These are phyloP conservation scores for Zaprionus africanus DNA, from an alignment of 1,140 invertebrate genomes.

Conservation along the genomic window DNA sequence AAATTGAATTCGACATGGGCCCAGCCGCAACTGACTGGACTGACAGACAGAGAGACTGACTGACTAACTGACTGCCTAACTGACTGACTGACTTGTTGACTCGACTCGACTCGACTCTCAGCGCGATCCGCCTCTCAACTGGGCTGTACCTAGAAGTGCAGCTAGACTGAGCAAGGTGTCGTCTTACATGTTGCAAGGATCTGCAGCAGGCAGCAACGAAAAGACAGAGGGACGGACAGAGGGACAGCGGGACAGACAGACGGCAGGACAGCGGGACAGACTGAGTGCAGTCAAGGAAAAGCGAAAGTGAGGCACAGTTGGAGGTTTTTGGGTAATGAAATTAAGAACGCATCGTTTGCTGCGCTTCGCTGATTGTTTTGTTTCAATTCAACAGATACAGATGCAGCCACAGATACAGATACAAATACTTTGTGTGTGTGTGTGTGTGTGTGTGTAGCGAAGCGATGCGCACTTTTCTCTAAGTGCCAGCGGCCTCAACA, in stretches of 20 bases:
- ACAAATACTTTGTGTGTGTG: background rate
- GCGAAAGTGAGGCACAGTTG: constrained; percentile 72
- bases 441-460: constrained; percentile 10
- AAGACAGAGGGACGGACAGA: background rate
- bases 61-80: background rate
- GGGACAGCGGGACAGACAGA: background rate
- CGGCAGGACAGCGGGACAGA: background rate
- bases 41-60: constrained; percentile 20
- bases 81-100: constrained; percentile 20
- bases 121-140: background rate
- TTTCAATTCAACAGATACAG: constrained; percentile 52
- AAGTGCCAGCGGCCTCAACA: constrained; percentile 39
- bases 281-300: constrained; percentile 38
- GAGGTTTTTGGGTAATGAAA: constrained; percentile 73
- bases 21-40: no score
- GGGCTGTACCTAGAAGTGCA: constrained; percentile 14
- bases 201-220: background rate
- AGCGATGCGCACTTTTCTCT: constrained; percentile 23
- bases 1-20: background rate
- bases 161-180: constrained; percentile 61
- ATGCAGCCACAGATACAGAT: constrained; percentile 7
- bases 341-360: constrained; percentile 78
- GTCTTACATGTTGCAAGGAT: constrained; percentile 66
- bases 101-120: constrained; percentile 3
- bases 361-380: constrained; percentile 78